Percentiles rank a stretch among this genome's conserved stretches.
These are phyloP conservation scores for Melanostoma mellinum DNA, from an alignment of 2,888 invertebrate genomes.

Conservation along the genomic window DNA sequence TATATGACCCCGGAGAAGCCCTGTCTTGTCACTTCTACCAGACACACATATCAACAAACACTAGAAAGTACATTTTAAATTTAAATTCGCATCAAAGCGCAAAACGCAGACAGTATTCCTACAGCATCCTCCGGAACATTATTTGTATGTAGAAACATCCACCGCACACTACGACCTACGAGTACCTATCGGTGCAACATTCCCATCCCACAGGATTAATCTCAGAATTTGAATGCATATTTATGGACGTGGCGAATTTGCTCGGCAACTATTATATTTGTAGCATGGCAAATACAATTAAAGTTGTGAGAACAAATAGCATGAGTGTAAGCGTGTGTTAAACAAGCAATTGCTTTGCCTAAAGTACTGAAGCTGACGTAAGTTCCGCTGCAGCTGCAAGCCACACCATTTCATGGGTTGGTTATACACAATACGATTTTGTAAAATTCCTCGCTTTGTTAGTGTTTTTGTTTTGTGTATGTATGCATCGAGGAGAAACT, in stretches of 20 bases:
- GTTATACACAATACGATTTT: slow-evolving; percentile 21
- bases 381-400: not conserved
- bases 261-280: slow-evolving; percentile 66
- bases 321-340: slow-evolving; percentile 3
- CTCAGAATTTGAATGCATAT: slow-evolving; percentile 70
- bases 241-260: slow-evolving; percentile 69
- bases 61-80: slow-evolving; percentile 42
- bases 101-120: slow-evolving; percentile 22
- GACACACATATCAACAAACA: slow-evolving; percentile 7
- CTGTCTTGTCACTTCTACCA: slow-evolving; percentile 44
- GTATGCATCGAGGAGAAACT: not conserved
- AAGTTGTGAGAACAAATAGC: slow-evolving; percentile 34
- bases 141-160: slow-evolving; percentile 35
- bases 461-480: slow-evolving; percentile 1
- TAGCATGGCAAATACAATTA: slow-evolving; percentile 56
- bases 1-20: slow-evolving; percentile 53
- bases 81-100: slow-evolving; percentile 59
- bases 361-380: not conserved
- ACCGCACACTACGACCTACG: not conserved
- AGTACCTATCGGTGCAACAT: slow-evolving; percentile 43
- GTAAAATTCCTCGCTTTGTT: slow-evolving; percentile 38
- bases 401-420: slow-evolving; percentile 5
- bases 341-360: slow-evolving; percentile 18
- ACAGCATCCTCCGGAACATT: slow-evolving; percentile 38
- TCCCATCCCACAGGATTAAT: slow-evolving; percentile 70